Evolutionary conservation across 2,797 vertebrate genomes (phyloP), one percentile per base, ranked within the genome.

Genomic region (Periophthalmus magnuspinnatus): DNA sequence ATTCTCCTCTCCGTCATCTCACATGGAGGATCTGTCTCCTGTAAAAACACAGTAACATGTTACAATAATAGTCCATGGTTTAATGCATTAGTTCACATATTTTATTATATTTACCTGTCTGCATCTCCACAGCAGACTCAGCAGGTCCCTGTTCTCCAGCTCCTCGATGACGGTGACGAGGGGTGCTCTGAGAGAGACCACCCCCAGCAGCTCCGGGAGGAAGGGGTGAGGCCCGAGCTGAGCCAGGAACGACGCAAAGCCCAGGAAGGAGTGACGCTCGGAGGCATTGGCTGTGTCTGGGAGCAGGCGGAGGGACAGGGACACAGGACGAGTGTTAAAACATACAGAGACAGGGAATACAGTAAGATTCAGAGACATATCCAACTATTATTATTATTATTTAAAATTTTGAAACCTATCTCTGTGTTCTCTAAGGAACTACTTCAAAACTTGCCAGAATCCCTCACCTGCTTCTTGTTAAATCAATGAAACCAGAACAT

Each of bases 1-100:
- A 98, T 93, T 58, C 91, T 90, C 69, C 89, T 95, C 82, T 98
- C 97, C 1, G 95, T 97, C 82, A 98, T 91, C 71, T 96, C 95
- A 78, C 92, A 95, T 0, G 93, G 94, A 68, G 92, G 71, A 33
- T 93, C 90, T 74, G 87, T 79, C 13, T 95, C 94, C 97, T 98
- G 75, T 56, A 32, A 16, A 57, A 57, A 57, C 55, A 57, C 21
- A 4, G 41, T 45, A 4, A 17, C 52, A 54, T 3, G 10, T 54
- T 22, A 54, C 21, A 4, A 3, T 11, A 54, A 54, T 16, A 13
- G 13, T 45, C 4, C 13, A 45, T 13, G 41, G 14, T 41, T 45
- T 11, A 13, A 14, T 3, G 10, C 38, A 3, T 41, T 11, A 41
- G 38, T 13, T 13, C 38, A n/a, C n/a, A n/a, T n/a, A n/a, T n/a